Conservation (phyloP, 1,140 invertebrate species). For the Zaprionus davidi region DNA sequence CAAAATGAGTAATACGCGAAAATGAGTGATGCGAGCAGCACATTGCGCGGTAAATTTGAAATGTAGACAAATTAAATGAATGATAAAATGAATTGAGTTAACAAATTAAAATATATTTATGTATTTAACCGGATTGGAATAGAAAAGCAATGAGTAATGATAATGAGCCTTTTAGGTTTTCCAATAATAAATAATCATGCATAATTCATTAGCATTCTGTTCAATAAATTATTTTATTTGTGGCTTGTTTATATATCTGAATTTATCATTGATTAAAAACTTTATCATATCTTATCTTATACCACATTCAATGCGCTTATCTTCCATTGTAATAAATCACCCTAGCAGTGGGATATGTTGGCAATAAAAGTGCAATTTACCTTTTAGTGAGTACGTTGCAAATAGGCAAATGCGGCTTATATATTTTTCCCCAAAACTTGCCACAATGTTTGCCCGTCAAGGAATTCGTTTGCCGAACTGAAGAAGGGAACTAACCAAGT, state of each 20-base stretch:
- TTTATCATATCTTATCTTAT: neutral
- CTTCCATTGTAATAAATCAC: neutral
- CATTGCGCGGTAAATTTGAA: conserved; percentile 9
- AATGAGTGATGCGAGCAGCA: neutral
- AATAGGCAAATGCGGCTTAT: conserved; percentile 22
- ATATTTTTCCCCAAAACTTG: conserved; percentile 28
- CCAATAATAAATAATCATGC: no score
- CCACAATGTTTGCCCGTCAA: conserved; percentile 17
- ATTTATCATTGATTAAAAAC: neutral
- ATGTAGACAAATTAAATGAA: neutral
- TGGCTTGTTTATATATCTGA: no score
- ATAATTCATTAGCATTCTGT: no score
- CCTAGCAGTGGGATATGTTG: neutral
- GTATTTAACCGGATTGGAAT: neutral
- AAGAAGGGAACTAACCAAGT: neutral
- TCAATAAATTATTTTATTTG: no score
- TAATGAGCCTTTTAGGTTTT: no score
- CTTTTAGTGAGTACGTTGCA: neutral
- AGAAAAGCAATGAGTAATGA: no score
- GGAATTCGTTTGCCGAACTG: conserved; percentile 22
- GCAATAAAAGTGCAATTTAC: conserved; percentile 19
- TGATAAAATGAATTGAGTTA: no score
- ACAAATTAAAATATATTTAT: no score
- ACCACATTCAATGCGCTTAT: neutral
- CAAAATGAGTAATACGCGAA: neutral